Base-by-base conservation (phyloP, 2,888 invertebrate genomes). In the Chrysolina oricalcia region DNA sequence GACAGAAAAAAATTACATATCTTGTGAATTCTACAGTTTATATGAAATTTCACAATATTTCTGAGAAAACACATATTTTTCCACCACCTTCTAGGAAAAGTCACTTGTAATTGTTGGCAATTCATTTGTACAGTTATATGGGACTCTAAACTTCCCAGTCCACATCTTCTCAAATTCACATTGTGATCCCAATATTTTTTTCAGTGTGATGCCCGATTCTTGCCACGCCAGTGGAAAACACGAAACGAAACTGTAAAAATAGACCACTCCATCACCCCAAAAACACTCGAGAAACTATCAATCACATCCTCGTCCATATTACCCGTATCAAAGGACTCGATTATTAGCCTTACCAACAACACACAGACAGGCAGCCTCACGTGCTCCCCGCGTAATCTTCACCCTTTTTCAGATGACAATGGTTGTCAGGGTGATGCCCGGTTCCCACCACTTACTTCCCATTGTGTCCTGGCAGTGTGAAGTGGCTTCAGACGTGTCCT, bases 361-460 rank as follows among this genome's bases (percentile, higher is more conserved):
- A 72, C 70, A 72, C 50, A 69, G 46, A 19, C 48, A 53, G 35
- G 27, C n/a, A 53, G 21, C 43, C 69, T 81, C 79, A 78, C 78
- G 78, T 76, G 78, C 78, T 80, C 77, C 56, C 63, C 69, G 21
- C 66, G 69, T 73, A 67, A 77, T 81, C 79, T 78, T 78, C 77
- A 82, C 82, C 82, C 81, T 80, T 82, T 80, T 81, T 79, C 76
- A 78, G 67, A 76, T 69, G 68, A 82, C 82, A 83, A 83, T 81
- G 81, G 76, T 73, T 71, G 67, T 80, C 79, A 72, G 78, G 79
- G 79, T 75, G 74, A 78, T 74, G 73, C 78, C 64, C 76, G 81
- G 77, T 83, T 83, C 83, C 80, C 83, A 83, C 82, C 83, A 80
- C 81, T 76, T 81, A 75, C 72, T 79, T 82, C 78, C 80, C 80